Conservation (phyloP, 2,113 vertebrate species). For the Periophthalmus modestus region DNA sequence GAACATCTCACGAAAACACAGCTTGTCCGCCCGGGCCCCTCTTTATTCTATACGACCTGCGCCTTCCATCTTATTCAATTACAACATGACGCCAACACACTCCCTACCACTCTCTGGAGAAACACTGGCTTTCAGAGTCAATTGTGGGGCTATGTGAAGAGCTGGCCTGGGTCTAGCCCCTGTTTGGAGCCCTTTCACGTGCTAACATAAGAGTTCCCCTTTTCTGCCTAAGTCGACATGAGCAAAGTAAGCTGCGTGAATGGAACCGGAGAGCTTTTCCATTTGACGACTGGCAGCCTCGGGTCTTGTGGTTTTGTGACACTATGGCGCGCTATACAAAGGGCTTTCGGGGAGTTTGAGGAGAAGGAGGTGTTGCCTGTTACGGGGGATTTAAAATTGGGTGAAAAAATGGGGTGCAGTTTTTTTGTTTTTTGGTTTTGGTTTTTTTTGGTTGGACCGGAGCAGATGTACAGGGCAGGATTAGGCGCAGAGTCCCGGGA, state of each 20-base stretch:
- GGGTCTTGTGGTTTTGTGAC: constrained; percentile 58
- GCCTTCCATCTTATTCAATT: constrained; percentile 49
- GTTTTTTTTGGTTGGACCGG: constrained; percentile 87
- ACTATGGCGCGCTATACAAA: constrained; percentile 64
- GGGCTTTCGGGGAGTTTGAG: constrained; percentile 83
- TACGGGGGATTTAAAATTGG: constrained; percentile 72
- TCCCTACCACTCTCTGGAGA: constrained; percentile 40
- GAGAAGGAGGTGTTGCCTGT: constrained; percentile 66
- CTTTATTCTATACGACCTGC: constrained; percentile 5
- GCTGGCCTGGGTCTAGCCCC: constrained; percentile 50
- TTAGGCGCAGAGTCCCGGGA: constrained; percentile 87
- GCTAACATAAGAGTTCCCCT: constrained; percentile 55
- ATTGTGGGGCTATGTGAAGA: constrained; percentile 55
- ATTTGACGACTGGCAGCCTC: constrained; percentile 65
- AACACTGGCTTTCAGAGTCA: constrained; percentile 59
- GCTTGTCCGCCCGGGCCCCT: constrained; percentile 37
- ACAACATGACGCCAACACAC: constrained; percentile 57
- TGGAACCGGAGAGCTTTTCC: constrained; percentile 56
- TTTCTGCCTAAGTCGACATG: constrained; percentile 45
- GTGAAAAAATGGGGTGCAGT: constrained; percentile 55
- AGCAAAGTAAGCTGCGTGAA: constrained; percentile 61
- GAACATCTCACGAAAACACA: constrained; percentile 16
- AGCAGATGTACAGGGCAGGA: constrained; percentile 91
- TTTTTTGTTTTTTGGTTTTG: constrained; percentile 13
- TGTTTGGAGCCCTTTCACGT: constrained; percentile 65